These are phyloP conservation scores for Cyclophora punctaria DNA, from an alignment of 2,888 invertebrate genomes.

Conservation along the genomic window DNA sequence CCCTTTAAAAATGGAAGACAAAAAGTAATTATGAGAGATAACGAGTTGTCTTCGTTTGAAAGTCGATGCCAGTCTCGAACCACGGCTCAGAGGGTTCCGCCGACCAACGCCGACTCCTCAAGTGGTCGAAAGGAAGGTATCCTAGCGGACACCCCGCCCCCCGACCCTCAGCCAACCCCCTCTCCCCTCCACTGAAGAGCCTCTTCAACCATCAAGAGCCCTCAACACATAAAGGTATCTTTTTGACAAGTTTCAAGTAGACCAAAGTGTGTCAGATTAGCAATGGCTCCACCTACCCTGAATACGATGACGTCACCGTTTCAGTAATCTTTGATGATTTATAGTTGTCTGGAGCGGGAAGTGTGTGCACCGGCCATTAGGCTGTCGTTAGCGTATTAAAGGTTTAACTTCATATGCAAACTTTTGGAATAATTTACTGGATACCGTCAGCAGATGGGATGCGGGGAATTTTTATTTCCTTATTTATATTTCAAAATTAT, in stretches of 20 bases:
- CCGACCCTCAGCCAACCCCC: constrained; percentile 13
- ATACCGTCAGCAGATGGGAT: too few species aligned
- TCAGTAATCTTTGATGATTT: neutral
- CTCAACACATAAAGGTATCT: constrained; percentile 50
- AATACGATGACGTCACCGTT: too few species aligned
- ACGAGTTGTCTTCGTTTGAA: constrained; percentile 35
- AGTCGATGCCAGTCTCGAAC: constrained; percentile 70
- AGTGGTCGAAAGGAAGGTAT: constrained; percentile 52
- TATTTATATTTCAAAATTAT: too few species aligned
- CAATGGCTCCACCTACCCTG: constrained; percentile 4
- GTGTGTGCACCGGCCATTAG: too few species aligned
- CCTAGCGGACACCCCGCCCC: constrained; percentile 32
- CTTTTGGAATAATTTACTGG: too few species aligned
- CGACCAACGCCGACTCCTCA: constrained; percentile 62
- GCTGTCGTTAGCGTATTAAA: too few species aligned
- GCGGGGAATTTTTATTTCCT: too few species aligned
- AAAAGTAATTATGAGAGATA: constrained; percentile 32
- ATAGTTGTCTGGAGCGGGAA: neutral
- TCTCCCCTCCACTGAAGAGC: constrained; percentile 33
- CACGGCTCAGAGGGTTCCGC: constrained; percentile 34
- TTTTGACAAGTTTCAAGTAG: constrained; percentile 42
- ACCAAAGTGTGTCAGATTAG: constrained; percentile 33
- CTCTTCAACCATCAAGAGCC: constrained; percentile 22
- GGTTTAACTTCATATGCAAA: too few species aligned
- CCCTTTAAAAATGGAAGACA: neutral